A percentile compares a stretch with the other conserved stretches of the same genome.
Evolutionary conservation across 92 coral and sea anemone genomes (phyloP).

Genomic region (Micromussa lordhowensis): DNA sequence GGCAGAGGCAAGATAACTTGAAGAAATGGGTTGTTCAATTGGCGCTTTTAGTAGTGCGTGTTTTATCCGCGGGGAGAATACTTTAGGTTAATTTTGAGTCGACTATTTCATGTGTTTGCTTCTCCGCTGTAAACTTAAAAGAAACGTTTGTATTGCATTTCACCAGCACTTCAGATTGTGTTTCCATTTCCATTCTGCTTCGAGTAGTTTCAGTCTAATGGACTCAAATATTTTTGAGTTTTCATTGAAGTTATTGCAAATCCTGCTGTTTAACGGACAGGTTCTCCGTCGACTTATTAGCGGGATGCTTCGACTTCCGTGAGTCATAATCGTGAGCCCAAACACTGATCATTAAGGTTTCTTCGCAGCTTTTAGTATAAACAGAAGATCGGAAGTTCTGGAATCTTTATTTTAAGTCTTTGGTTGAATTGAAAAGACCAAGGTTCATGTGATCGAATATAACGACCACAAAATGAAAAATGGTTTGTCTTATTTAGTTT

Average conservation of each 20-base stretch:
- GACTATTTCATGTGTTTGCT: neutral
- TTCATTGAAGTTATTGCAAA: neutral
- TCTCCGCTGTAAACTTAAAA: neutral
- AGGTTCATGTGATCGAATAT: neutral
- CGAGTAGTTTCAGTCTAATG: neutral
- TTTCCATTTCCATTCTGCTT: neutral
- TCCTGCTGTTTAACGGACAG: neutral
- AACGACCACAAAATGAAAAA: neutral
- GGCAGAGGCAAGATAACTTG: neutral
- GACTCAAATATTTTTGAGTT: neutral
- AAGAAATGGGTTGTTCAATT: neutral
- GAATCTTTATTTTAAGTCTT: neutral
- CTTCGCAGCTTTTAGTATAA: neutral
- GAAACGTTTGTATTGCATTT: neutral
- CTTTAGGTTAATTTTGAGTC: neutral
- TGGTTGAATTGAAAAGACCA: neutral
- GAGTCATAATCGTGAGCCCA: neutral
- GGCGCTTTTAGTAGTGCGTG: neutral
- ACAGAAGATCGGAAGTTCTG: neutral
- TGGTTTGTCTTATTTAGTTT: conserved; percentile 2
- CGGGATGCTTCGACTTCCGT: neutral
- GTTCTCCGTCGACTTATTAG: neutral
- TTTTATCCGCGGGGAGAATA: neutral
- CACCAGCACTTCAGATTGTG: neutral
- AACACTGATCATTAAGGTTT: neutral